A percentile compares a stretch with the other conserved stretches of the same genome.
phyloP scores from a whole-genome alignment of 2,888 invertebrate species.

The Oxycera nigricornis region DNA sequence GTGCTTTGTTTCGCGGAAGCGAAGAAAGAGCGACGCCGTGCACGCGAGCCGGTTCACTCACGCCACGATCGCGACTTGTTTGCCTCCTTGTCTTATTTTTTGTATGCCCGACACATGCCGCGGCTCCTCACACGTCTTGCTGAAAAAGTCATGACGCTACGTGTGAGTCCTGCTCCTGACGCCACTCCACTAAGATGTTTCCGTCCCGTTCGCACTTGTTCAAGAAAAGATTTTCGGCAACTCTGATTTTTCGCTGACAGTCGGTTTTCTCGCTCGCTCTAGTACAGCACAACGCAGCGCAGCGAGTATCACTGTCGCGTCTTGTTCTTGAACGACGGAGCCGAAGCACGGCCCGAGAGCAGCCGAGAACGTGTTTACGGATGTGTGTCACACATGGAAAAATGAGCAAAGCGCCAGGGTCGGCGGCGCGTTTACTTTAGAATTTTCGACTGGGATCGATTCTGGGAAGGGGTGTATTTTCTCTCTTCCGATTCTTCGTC shows the following conservation, averaged over 20 bases:
- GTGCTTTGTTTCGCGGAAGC: not conserved
- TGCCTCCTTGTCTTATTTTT: not conserved
- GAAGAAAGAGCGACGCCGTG: constrained; percentile 6
- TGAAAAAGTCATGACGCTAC: not conserved
- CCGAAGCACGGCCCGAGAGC: not conserved
- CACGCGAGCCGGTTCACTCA: constrained; percentile 31
- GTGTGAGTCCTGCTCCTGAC: constrained; percentile 21
- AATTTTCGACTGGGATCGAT: too few species aligned
- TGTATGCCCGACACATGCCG: not conserved
- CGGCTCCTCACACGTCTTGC: not conserved
- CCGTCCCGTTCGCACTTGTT: constrained; percentile 3
- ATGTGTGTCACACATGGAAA: not conserved
- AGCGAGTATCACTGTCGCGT: too few species aligned
- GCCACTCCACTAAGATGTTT: not conserved
- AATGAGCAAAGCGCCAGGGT: constrained; percentile 19
- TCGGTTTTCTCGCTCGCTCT: not conserved
- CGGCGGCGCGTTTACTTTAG: constrained; percentile 1
- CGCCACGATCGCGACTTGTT: not conserved
- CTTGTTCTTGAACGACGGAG: too few species aligned
- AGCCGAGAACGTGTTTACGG: constrained; percentile 31
- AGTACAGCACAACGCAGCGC: not conserved
- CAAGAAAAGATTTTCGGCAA: constrained; percentile 5
- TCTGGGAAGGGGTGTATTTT: too few species aligned
- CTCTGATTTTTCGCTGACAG: not conserved
- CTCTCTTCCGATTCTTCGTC: too few species aligned